Conservation (phyloP, 2,113 vertebrate species). For the Coracopsis vasa region DNA sequence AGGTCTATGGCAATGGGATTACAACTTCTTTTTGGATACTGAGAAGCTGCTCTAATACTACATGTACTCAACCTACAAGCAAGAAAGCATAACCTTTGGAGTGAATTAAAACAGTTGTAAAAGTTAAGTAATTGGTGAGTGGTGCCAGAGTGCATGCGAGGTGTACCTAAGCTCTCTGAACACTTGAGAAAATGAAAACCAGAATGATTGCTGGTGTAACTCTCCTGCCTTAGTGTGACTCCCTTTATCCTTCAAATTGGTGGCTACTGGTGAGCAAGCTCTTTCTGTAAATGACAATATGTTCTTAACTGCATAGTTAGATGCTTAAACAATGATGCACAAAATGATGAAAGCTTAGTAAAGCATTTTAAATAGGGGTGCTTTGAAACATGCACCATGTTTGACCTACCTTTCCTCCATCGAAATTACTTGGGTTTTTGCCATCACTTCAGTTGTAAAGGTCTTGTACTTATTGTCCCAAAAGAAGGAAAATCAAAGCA, state of each 20-base stretch:
- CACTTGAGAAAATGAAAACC: neutral
- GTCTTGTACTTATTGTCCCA: neutral
- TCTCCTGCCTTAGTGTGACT: neutral
- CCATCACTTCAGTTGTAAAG: neutral
- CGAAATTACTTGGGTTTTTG: neutral
- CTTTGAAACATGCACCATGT: neutral
- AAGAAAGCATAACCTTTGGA: neutral
- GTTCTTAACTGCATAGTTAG: neutral
- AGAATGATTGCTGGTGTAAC: neutral
- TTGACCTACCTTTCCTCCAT: neutral
- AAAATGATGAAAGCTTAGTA: neutral
- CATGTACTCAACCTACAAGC: neutral
- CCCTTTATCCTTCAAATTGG: neutral
- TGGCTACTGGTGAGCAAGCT: neutral
- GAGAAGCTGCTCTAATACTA: neutral
- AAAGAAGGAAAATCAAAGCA: neutral
- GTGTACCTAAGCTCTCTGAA: neutral
- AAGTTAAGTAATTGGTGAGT: neutral
- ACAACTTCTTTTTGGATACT: neutral
- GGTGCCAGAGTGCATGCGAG: neutral
- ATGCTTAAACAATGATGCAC: neutral
- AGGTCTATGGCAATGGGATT: neutral
- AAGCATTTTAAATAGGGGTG: neutral
- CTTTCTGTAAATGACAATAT: neutral
- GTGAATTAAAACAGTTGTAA: neutral